A percentile compares a stretch with the other conserved stretches of the same genome.
phyloP scores from a whole-genome alignment of 2,113 vertebrate genomes.

The Xiphorhynchus elegans region DNA sequence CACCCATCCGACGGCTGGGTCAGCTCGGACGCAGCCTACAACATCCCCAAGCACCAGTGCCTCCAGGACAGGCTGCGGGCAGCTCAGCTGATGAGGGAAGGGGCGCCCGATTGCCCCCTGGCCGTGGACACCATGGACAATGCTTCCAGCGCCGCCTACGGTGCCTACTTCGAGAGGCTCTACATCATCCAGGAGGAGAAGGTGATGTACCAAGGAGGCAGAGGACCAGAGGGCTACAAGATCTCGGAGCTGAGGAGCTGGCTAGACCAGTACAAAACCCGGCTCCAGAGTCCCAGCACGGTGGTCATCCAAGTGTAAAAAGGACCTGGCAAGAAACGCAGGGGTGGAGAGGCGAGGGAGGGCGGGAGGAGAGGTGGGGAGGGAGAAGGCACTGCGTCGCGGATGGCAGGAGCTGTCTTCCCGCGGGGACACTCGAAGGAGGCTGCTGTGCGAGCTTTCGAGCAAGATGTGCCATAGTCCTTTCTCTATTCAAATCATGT shows the following conservation, averaged over 20 bases:
- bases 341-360: constrained; percentile 9
- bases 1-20: constrained; percentile 98
- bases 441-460: constrained; percentile 56
- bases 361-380: neutral
- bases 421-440: constrained; percentile 36
- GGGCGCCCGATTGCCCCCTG: constrained; percentile 85
- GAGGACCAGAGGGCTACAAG: constrained; percentile 95
- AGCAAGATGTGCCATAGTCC: constrained; percentile 61
- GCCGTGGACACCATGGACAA: constrained; percentile 98
- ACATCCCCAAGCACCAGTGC: constrained; percentile 94
- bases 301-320: constrained; percentile 86
- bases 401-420: neutral
- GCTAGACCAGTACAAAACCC: constrained; percentile 88
- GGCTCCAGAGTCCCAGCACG: constrained; percentile 70
- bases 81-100: constrained; percentile 86
- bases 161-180: constrained; percentile 98
- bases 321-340: constrained; percentile 48
- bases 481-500: constrained; percentile 71
- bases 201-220: constrained; percentile 93
- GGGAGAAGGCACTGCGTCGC: neutral
- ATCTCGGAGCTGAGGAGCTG: constrained; percentile 93
- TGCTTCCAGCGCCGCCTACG: constrained; percentile 94
- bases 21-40: constrained; percentile 94
- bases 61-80: constrained; percentile 93
- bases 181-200: constrained; percentile 89